Percentiles rank a stretch among this genome's conserved stretches.
phyloP scores from a whole-genome alignment of 1,140 invertebrate genomes.

The Gonatopus flavifemur region DNA sequence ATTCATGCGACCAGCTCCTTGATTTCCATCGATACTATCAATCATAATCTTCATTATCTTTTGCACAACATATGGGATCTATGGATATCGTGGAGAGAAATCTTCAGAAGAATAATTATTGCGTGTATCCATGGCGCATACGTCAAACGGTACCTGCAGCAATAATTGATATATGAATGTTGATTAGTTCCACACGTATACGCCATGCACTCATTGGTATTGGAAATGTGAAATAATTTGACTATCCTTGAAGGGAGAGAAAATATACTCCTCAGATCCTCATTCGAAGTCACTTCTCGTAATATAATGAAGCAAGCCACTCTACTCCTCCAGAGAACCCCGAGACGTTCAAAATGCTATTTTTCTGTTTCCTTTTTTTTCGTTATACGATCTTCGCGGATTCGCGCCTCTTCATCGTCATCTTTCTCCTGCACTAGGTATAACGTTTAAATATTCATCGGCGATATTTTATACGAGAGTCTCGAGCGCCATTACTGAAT shows the following conservation, averaged over 20 bases:
- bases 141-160: too few species aligned
- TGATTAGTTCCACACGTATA: too few species aligned
- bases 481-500: conserved; percentile 24
- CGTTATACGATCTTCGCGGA: background rate
- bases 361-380: conserved; percentile 8
- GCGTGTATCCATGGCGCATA: background rate
- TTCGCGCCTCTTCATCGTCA: background rate
- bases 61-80: too few species aligned
- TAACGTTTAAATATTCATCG: conserved; percentile 41
- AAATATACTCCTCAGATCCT: too few species aligned
- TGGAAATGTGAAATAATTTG: background rate
- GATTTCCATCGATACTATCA: too few species aligned
- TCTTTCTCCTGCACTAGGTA: background rate
- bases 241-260: too few species aligned
- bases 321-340: too few species aligned
- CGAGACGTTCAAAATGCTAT: conserved; percentile 16
- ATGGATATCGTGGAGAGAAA: too few species aligned
- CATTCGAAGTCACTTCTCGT: background rate
- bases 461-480: conserved; percentile 36
- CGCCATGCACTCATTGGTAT: conserved; percentile 13
- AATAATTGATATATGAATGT: too few species aligned
- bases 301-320: conserved; percentile 2
- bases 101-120: background rate
- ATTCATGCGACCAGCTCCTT: conserved; percentile 14
- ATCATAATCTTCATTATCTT: too few species aligned